These are phyloP conservation scores for Micoletzkya japonica DNA, from an alignment of 2,888 invertebrate species.

Conservation along the genomic window DNA sequence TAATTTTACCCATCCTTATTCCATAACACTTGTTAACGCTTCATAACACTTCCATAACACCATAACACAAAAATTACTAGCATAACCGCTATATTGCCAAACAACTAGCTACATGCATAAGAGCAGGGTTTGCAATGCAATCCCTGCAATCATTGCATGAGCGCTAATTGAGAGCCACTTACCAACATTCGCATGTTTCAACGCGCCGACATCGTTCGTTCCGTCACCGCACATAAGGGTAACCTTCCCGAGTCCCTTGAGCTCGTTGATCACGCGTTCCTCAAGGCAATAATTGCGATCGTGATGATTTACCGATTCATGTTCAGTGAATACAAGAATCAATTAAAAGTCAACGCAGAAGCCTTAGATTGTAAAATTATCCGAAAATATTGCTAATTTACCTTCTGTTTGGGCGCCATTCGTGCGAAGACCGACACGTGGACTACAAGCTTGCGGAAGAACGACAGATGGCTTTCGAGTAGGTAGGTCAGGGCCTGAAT, in stretches of 20 bases:
- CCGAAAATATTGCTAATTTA: constrained; percentile 32
- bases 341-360: neutral
- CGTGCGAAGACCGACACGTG: constrained; percentile 89
- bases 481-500: constrained; percentile 67
- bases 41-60: neutral
- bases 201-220: constrained; percentile 97
- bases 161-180: constrained; percentile 27
- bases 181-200: constrained; percentile 95
- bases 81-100: neutral
- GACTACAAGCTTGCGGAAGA: constrained; percentile 78
- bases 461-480: constrained; percentile 71
- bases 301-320: neutral
- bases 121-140: too few species aligned
- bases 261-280: constrained; percentile 85
- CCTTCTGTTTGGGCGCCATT: constrained; percentile 96
- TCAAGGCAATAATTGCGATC: constrained; percentile 39
- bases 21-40: neutral
- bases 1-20: neutral
- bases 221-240: constrained; percentile 99
- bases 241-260: constrained; percentile 83
- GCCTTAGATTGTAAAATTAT: neutral
- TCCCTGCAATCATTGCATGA: neutral
- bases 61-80: neutral
- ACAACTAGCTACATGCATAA: neutral
- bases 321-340: neutral